Percentiles rank a stretch among this genome's conserved stretches.
Evolutionary conservation across 2,888 invertebrate species (phyloP).

Genomic region (Caenorhabditis japonica): DNA sequence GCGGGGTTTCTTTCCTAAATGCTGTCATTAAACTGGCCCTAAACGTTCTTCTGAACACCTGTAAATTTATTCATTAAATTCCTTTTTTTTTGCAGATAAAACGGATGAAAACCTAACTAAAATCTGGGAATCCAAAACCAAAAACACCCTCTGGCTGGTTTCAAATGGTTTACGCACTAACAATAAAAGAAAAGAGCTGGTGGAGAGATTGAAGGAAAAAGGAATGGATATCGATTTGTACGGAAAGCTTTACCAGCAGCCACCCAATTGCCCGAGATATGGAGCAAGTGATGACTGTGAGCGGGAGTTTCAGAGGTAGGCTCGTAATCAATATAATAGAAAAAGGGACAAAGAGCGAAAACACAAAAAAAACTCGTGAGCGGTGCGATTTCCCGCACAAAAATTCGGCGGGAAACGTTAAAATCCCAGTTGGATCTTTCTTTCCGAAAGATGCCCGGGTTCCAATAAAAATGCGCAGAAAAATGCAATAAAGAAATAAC

Average conservation of each 20-base stretch:
- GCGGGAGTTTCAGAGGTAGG: neutral
- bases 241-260: neutral
- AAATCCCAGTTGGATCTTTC: too few species aligned
- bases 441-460: too few species aligned
- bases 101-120: constrained; percentile 25
- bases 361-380: neutral
- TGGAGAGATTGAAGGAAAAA: neutral
- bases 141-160: constrained; percentile 9
- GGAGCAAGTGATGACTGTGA: neutral
- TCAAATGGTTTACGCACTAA: constrained; percentile 1
- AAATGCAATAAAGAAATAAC: too few species aligned
- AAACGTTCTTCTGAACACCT: too few species aligned
- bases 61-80: too few species aligned
- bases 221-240: neutral
- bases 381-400: too few species aligned
- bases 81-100: too few species aligned
- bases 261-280: neutral
- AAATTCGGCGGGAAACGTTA: too few species aligned
- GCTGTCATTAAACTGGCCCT: too few species aligned
- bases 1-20: too few species aligned
- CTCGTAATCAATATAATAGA: constrained; percentile 8
- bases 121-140: constrained; percentile 25
- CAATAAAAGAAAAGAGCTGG: neutral
- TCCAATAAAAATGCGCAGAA: too few species aligned
- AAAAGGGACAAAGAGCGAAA: neutral